Evolutionary conservation across 2,113 vertebrate species (phyloP).

Genomic region (Dasyornis broadbenti): DNA sequence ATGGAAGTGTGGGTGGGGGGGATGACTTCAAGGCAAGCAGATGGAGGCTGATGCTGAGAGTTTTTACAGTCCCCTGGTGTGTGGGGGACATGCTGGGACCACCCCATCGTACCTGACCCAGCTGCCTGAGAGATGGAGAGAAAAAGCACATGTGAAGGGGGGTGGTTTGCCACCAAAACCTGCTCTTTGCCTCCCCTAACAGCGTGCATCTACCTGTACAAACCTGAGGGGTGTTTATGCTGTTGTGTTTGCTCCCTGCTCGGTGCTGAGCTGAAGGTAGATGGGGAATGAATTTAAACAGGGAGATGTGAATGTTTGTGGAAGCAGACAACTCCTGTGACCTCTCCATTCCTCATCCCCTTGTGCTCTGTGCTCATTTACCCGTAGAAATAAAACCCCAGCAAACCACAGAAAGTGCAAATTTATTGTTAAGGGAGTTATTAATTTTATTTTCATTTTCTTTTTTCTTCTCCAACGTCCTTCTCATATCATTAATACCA

Average conservation of each 20-base stretch:
- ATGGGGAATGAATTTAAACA: not conserved
- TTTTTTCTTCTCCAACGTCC: not conserved
- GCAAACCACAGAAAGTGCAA: not conserved
- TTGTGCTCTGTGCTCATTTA: not conserved
- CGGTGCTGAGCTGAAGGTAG: not conserved
- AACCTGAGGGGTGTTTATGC: accelerated
- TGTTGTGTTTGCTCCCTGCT: accelerated
- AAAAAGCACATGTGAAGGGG: not conserved
- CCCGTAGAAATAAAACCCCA: not conserved
- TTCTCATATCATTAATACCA: constrained; percentile 19
- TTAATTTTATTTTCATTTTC: constrained; percentile 6
- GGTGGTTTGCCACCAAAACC: not conserved
- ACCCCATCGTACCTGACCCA: not conserved
- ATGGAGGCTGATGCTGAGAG: not conserved
- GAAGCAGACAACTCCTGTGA: not conserved
- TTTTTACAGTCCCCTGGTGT: constrained; percentile 13
- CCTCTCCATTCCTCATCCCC: not conserved
- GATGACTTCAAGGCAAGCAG: not conserved
- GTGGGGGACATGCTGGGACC: not conserved
- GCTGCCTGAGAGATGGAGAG: accelerated
- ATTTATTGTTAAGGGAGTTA: not conserved
- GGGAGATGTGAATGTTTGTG: not conserved
- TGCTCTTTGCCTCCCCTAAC: not conserved
- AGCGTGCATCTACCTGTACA: not conserved
- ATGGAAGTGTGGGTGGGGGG: not conserved